These are phyloP conservation scores for Agelaius phoeniceus DNA, from an alignment of 2,113 vertebrate species.

Conservation along the genomic window DNA sequence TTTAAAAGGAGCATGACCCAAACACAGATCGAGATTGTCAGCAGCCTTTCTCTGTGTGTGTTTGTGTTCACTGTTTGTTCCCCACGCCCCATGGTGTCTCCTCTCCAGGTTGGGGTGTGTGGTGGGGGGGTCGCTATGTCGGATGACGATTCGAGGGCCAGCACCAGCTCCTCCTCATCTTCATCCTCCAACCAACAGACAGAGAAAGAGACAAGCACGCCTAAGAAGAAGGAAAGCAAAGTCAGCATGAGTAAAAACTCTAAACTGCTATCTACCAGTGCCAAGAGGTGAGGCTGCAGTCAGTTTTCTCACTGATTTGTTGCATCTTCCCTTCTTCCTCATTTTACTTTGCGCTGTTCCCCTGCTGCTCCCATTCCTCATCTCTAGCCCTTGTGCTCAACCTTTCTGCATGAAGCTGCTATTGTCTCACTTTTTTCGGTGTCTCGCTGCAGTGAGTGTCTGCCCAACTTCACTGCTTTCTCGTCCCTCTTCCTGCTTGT, in stretches of 20 bases:
- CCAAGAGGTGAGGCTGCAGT: slow-evolving; percentile 85
- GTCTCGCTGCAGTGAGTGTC: neutral
- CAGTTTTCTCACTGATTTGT: neutral
- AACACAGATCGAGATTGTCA: slow-evolving; percentile 44
- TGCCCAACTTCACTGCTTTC: neutral
- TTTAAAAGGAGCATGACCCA: slow-evolving; percentile 18
- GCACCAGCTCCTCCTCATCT: slow-evolving; percentile 92
- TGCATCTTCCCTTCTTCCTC: neutral
- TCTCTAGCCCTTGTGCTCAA: neutral
- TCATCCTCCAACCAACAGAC: slow-evolving; percentile 87
- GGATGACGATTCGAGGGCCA: slow-evolving; percentile 98
- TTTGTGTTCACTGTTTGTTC: slow-evolving; percentile 68
- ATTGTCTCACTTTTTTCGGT: slow-evolving; percentile 5
- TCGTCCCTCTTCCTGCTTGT: neutral
- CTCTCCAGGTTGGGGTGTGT: slow-evolving; percentile 78
- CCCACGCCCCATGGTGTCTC: slow-evolving; percentile 68
- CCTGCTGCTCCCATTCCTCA: neutral
- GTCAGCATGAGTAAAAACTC: slow-evolving; percentile 98
- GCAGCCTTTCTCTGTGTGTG: slow-evolving; percentile 52
- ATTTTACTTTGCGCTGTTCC: neutral
- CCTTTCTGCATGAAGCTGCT: neutral
- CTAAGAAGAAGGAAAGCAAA: slow-evolving; percentile 94
- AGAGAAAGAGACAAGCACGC: slow-evolving; percentile 81
- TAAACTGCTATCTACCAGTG: slow-evolving; percentile 95
- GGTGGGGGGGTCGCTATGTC: slow-evolving; percentile 91